Evolutionary conservation across 37 sponge, comb jelly and placozoan species (phyloP).

Genomic region (Amphimedon queenslandica): DNA sequence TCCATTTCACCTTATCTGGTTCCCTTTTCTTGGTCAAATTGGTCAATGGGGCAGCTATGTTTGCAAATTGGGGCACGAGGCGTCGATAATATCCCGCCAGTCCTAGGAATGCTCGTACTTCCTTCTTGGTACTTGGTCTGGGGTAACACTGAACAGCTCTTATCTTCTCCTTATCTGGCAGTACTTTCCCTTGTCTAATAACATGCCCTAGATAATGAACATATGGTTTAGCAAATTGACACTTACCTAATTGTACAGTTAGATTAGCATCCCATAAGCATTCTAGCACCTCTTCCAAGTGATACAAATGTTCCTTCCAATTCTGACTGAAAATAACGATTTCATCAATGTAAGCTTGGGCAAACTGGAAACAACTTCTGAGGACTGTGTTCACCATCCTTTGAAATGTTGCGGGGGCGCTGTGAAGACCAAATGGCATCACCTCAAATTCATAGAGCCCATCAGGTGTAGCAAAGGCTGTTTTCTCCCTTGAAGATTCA

Average conservation of each 20-base stretch:
- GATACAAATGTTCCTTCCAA: conserved; percentile 25
- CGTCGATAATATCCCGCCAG: conserved; percentile 41
- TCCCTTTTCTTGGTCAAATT: conserved; percentile 11
- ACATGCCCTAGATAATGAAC: conserved; percentile 41
- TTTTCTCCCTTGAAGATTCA: too few species aligned
- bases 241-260: conserved; percentile 21
- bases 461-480: too few species aligned
- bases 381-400: too few species aligned
- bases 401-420: too few species aligned
- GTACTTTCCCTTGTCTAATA: conserved; percentile 19
- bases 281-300: conserved; percentile 28
- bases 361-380: too few species aligned
- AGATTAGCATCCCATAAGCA: conserved; percentile 20
- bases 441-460: too few species aligned
- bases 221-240: too few species aligned
- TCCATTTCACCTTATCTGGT: conserved; percentile 39
- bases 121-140: conserved; percentile 14
- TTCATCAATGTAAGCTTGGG: conserved; percentile 40
- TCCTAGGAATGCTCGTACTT: conserved; percentile 27
- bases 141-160: conserved; percentile 23
- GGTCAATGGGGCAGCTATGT: conserved; percentile 25
- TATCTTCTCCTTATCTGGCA: conserved; percentile 34
- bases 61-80: conserved; percentile 33
- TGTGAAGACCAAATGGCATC: too few species aligned
- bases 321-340: conserved; percentile 22